Conservation (phyloP, 2,113 vertebrate species). For the Elephantulus edwardii region DNA sequence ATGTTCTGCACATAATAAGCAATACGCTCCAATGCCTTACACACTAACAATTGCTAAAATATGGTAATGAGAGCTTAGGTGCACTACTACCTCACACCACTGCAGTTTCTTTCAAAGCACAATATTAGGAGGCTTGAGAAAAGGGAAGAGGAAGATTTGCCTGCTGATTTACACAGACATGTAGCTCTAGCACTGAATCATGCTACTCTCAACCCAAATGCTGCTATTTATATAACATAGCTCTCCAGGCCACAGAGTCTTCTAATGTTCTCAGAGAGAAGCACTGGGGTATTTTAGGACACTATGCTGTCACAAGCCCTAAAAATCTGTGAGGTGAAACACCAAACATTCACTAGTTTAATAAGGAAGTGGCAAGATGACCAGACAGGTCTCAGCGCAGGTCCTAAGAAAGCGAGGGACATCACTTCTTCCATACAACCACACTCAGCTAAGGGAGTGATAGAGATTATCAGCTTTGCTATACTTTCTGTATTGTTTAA, state of each 20-base stretch:
- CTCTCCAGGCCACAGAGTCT: neutral
- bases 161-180: neutral
- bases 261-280: constrained; percentile 6
- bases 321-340: neutral
- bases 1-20: neutral
- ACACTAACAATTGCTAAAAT: neutral
- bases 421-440: neutral
- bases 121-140: neutral
- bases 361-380: neutral
- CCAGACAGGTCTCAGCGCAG: neutral
- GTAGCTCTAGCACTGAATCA: neutral
- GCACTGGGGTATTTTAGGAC: constrained; percentile 16
- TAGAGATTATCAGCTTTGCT: neutral
- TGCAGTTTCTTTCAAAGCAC: neutral
- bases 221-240: neutral
- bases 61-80: neutral
- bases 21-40: neutral
- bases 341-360: neutral
- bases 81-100: neutral
- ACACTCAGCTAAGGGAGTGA: neutral
- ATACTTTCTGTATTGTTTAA: neutral
- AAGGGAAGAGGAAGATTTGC: neutral
- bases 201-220: constrained; percentile 9
- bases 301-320: neutral
- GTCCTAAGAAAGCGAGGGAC: neutral